Base-by-base conservation (phyloP, 1,140 invertebrate species). In the Lepidostoma basale region DNA sequence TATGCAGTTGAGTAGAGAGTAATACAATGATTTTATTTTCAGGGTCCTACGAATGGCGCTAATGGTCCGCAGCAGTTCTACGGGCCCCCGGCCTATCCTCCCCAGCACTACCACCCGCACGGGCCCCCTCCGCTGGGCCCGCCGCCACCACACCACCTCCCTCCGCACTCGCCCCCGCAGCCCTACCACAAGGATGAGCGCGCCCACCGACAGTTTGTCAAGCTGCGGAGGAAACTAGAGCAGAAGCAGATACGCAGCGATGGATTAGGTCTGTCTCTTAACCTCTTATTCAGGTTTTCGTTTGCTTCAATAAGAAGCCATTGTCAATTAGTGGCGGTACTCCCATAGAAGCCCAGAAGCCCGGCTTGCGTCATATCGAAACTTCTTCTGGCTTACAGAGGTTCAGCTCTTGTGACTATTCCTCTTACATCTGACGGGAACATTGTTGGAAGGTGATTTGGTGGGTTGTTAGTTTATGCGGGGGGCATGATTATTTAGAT, bases 181-280 rank as follows among this genome's bases (percentile, higher is more conserved):
- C 77, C 81, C 60, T 88, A 86, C 76, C 87, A 87, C 66, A 91
- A 92, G 77, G 90, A 93, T 77, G 92, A 94, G 76, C 81, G 92
- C 71, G 87, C 88, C 18, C 88, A 90, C 72, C 82, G 90, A 36
- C 90, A 92, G 77, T 88, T 89, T 74, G 86, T 85, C 52, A 93
- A 92, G 77, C 81, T 93, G 47, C 86, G 89, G 74, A 86, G 87
- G 74, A 92, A 92, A 80, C 78, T 90, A 58, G 88, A 90, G 67
- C 84, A 87, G 68, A 87, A 90, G 74, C 84, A 88, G 68, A 77
- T 75, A 30, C 80, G 77, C 73, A 80, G 49, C 33, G 67, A 73
- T 40, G 59, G 30, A 30, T 73, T 69, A 73, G 71, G 71, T 69
- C 39, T n/a, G n/a, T n/a, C n/a, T n/a, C n/a, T n/a, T n/a, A n/a